Evolutionary conservation across 2,888 invertebrate genomes (phyloP).

Genomic region (Aromia moschata): DNA sequence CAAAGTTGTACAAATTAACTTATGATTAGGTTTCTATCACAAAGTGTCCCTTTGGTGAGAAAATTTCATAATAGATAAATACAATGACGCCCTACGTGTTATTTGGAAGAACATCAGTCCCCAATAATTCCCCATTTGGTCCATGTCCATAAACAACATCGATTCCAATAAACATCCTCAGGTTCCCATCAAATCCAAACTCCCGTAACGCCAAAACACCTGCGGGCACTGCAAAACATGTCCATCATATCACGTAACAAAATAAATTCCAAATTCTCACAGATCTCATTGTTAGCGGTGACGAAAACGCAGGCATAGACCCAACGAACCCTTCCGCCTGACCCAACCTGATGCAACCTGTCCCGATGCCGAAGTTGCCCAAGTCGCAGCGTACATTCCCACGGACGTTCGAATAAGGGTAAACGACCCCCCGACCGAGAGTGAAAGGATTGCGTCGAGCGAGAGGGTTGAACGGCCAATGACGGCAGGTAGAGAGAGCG

Average conservation of each 20-base stretch:
- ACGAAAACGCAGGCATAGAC: constrained; percentile 8
- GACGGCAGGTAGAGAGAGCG: constrained; percentile 50
- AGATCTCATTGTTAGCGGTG: neutral
- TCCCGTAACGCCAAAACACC: constrained; percentile 18
- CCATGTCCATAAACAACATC: neutral
- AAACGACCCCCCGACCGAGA: constrained; percentile 27
- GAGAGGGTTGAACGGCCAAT: constrained; percentile 51
- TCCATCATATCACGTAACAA: neutral
- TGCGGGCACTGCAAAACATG: neutral
- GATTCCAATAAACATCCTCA: neutral
- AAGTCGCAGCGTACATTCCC: constrained; percentile 19
- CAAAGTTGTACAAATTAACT: too few species aligned
- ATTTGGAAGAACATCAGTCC: too few species aligned
- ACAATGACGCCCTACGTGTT: too few species aligned
- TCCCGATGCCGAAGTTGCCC: constrained; percentile 28
- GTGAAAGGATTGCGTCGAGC: constrained; percentile 40
- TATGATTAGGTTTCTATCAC: too few species aligned
- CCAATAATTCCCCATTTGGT: too few species aligned
- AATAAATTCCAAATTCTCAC: neutral
- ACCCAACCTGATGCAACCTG: constrained; percentile 44
- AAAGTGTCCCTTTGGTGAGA: too few species aligned
- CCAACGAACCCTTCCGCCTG: constrained; percentile 35
- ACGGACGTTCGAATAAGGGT: constrained; percentile 3
- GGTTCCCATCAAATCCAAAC: constrained; percentile 21
- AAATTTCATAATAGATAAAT: too few species aligned